A percentile compares a stretch with the other conserved stretches of the same genome.
These are phyloP conservation scores for Drosophila asahinai DNA, from an alignment of 1,140 invertebrate genomes.

Conservation along the genomic window DNA sequence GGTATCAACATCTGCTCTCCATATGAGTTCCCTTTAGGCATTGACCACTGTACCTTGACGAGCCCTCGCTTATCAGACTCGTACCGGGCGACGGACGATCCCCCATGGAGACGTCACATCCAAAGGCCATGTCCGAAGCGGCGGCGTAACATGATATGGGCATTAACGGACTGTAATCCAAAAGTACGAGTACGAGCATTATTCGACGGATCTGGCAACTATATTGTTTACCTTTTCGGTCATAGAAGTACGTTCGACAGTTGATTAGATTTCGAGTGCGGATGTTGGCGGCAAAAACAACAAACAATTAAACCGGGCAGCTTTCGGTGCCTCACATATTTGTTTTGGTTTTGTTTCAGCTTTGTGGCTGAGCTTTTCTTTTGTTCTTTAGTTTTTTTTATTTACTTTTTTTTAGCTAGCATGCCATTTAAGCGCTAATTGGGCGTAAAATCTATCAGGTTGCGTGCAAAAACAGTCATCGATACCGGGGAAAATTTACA, in stretches of 20 bases:
- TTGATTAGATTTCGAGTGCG: conserved; percentile 69
- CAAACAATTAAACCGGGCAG: conserved; percentile 36
- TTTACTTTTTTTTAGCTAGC: conserved; percentile 14
- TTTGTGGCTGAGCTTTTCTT: conserved; percentile 42
- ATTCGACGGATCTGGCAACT: conserved; percentile 36
- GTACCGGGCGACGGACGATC: background rate
- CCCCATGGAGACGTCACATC: conserved; percentile 12
- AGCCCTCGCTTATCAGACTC: conserved; percentile 17
- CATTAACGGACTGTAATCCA: background rate
- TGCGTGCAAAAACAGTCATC: conserved; percentile 22
- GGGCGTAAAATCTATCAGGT: conserved; percentile 49
- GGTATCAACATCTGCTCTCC: too few species aligned
- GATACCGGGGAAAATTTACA: conserved; percentile 1
- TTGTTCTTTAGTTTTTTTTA: conserved; percentile 17
- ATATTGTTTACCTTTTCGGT: conserved; percentile 25
- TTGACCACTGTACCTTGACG: conserved; percentile 11
- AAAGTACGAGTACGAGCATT: background rate
- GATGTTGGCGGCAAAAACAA: conserved; percentile 41
- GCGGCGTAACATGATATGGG: conserved; percentile 5
- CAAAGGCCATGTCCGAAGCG: too few species aligned
- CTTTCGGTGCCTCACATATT: conserved; percentile 35
- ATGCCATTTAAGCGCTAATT: conserved; percentile 62
- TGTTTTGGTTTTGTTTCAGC: conserved; percentile 27
- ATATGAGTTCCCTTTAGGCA: background rate
- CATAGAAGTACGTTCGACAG: conserved; percentile 21